Evolutionary conservation across 2,797 vertebrate species (phyloP), one percentile per base, ranked within the genome.

Genomic region (Staurois parvus): DNA sequence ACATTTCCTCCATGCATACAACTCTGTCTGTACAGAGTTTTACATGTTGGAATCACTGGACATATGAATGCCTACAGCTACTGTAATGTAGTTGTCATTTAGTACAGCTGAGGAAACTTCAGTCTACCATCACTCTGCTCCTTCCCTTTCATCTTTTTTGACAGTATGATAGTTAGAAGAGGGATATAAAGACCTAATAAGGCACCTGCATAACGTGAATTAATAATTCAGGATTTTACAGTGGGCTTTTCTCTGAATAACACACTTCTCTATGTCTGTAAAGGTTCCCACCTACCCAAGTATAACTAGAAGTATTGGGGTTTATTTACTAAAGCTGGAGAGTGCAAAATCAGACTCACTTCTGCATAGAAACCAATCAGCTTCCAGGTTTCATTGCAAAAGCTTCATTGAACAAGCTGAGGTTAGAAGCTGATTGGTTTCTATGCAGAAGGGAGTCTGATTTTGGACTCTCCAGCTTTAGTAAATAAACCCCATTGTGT

Each of bases 81-180:
- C 40, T 72, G 67, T 13, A 37, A 17, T 32, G 45, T 72, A 78
- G 34, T 75, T 72, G 75, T 84, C 76, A 79, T 26, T 66, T 26
- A 73, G 28, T 2, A 67, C 8, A 64, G 72, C 48, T 37, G 13
- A 29, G 72, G 52, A 59, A 82, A 85, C 86, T 84, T 77, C 87
- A 76, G 76, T 84, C 42, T 42, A 84, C 85, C 79, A 76, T 84
- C 56, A 30, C 30, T 13, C 73, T 77, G 48, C 62, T 37, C 24
- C 74, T 88, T 81, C 21, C 67, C 67, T 77, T 84, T 77, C 56
- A 72, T 77, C 74, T 84, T 29, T 32, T 12, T 72, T 32, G 56
- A 83, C 37, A 72, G 69, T 72, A 45, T 66, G 19, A 66, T 24
- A 82, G 32, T 29, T 82, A 52, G 40, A 24, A 73, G 64, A 34